Conservation (phyloP, 2,113 vertebrate species). For the Varanus salvator region DNA sequence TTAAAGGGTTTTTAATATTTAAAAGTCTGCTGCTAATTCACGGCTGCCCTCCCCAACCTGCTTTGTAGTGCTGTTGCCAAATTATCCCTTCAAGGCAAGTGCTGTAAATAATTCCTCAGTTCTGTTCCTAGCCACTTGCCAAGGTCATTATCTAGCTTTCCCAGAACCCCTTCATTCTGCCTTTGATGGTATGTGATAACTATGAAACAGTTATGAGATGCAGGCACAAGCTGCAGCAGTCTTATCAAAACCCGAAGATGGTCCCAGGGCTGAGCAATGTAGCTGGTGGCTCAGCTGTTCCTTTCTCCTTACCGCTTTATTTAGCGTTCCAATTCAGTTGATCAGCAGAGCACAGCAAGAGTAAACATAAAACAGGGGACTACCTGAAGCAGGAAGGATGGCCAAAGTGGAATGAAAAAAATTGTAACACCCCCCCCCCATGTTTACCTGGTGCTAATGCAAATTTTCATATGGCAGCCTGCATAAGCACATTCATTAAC, state of each 20-base stretch:
- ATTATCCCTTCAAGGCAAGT: slow-evolving; percentile 63
- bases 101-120: slow-evolving; percentile 61
- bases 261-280: slow-evolving; percentile 40
- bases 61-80: slow-evolving; percentile 44
- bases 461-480: not conserved
- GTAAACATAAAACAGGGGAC: slow-evolving; percentile 22
- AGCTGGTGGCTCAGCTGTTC: slow-evolving; percentile 59
- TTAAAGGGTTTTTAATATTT: slow-evolving; percentile 65
- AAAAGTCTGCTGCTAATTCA: slow-evolving; percentile 62
- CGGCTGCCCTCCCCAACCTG: slow-evolving; percentile 14
- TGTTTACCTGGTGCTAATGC: not conserved
- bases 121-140: slow-evolving; percentile 56
- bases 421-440: not conserved
- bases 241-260: slow-evolving; percentile 54
- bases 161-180: slow-evolving; percentile 49
- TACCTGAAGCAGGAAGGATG: slow-evolving; percentile 11
- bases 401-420: not conserved
- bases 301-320: slow-evolving; percentile 60
- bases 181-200: slow-evolving; percentile 54
- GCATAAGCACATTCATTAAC: not conserved
- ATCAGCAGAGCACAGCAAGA: slow-evolving; percentile 42
- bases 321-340: slow-evolving; percentile 60
- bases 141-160: slow-evolving; percentile 62
- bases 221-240: slow-evolving; percentile 57
- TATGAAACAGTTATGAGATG: slow-evolving; percentile 61